Conservation (phyloP, 2,113 vertebrate species). For the Choloepus hoffmanni region DNA sequence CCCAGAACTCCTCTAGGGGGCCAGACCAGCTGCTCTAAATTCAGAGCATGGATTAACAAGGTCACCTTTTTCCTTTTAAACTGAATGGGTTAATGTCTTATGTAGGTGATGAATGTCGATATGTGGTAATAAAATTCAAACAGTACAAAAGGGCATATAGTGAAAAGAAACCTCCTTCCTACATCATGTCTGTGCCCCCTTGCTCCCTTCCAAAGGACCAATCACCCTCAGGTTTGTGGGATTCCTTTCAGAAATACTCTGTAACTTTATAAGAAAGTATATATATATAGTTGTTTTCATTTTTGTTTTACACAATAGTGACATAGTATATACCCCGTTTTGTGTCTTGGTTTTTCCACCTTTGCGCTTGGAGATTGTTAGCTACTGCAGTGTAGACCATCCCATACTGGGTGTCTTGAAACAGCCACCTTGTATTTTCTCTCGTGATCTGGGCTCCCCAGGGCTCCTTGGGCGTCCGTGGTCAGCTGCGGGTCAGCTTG, state of each 20-base stretch:
- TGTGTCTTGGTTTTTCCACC: neutral
- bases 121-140: neutral
- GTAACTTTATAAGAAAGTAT: neutral
- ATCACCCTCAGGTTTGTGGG: neutral
- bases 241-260: neutral
- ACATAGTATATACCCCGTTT: rapidly evolving
- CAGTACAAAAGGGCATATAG: neutral
- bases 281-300: neutral
- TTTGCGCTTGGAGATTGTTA: neutral
- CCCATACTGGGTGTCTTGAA: neutral
- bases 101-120: neutral
- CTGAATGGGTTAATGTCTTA: neutral
- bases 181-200: rapidly evolving
- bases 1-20: rapidly evolving
- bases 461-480: rapidly evolving
- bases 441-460: neutral
- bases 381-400: neutral
- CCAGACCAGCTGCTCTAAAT: neutral
- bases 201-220: neutral
- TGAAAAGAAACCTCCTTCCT: neutral
- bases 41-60: neutral
- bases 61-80: neutral
- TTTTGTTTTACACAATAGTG: neutral
- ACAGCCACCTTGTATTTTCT: neutral
- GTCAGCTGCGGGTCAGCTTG: neutral